phyloP scores from a whole-genome alignment of 2,888 invertebrate genomes.

The Keiferia lycopersicella region DNA sequence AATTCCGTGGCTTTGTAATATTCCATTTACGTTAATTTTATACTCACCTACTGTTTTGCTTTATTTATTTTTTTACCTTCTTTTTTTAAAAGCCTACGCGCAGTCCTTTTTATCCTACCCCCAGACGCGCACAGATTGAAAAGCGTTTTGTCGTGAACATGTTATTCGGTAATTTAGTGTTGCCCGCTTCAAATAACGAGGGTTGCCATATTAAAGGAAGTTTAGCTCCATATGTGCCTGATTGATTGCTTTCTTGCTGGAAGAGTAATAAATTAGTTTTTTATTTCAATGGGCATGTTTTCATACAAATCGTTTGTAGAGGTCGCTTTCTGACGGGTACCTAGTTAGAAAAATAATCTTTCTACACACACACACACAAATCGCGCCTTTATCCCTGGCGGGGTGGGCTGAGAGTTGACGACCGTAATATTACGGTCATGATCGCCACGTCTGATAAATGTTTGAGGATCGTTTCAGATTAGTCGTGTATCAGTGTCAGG shows the following conservation, averaged over 20 bases:
- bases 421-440: too few species aligned
- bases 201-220: constrained; percentile 68
- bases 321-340: not conserved
- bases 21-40: too few species aligned
- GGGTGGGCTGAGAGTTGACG: too few species aligned
- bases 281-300: constrained; percentile 2
- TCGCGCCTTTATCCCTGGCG: too few species aligned
- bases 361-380: too few species aligned
- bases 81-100: not conserved
- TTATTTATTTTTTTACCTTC: too few species aligned
- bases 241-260: constrained; percentile 63
- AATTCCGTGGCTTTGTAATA: too few species aligned
- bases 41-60: too few species aligned
- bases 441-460: too few species aligned
- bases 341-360: not conserved
- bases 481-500: too few species aligned
- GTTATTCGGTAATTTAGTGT: constrained; percentile 80
- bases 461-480: too few species aligned
- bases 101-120: not conserved
- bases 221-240: constrained; percentile 58
- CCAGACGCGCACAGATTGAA: constrained; percentile 61
- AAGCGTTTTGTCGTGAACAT: constrained; percentile 79
- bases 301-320: not conserved
- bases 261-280: constrained; percentile 36
- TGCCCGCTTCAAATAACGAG: constrained; percentile 70